These are phyloP conservation scores for Apoda limacodes DNA, from an alignment of 2,888 invertebrate species.

Conservation along the genomic window DNA sequence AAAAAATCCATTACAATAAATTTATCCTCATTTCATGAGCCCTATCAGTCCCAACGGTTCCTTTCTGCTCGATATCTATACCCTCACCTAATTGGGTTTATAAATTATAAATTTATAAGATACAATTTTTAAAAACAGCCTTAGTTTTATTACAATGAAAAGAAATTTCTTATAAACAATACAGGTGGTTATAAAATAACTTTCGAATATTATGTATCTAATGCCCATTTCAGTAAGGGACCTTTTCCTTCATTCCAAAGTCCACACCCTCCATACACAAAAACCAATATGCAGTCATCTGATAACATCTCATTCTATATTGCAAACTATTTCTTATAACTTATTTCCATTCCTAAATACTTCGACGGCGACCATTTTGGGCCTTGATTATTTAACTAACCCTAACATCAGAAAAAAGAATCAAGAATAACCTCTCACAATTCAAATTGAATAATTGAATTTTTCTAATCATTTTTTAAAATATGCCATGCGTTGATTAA, in stretches of 20 bases:
- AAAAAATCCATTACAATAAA: constrained; percentile 29
- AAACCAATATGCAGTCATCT: constrained; percentile 58
- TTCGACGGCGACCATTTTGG: constrained; percentile 24
- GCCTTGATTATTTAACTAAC: too few species aligned
- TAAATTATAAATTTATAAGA: neutral
- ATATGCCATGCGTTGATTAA: neutral
- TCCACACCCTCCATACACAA: constrained; percentile 53
- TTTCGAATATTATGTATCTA: too few species aligned
- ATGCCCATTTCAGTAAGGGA: too few species aligned
- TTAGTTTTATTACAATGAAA: too few species aligned
- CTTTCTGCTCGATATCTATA: constrained; percentile 46
- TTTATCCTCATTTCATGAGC: constrained; percentile 65
- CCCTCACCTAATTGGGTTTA: constrained; percentile 43
- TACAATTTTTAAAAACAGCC: too few species aligned
- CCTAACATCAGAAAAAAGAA: too few species aligned
- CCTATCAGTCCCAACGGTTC: constrained; percentile 54
- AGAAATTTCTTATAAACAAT: too few species aligned
- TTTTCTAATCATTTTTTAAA: too few species aligned
- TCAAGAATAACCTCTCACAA: too few species aligned
- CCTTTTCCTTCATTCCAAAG: constrained; percentile 20
- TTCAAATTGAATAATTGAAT: too few species aligned
- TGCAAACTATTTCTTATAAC: constrained; percentile 58
- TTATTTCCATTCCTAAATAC: constrained; percentile 44
- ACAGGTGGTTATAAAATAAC: too few species aligned
- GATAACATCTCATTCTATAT: constrained; percentile 55